Conservation (phyloP, 2,888 invertebrate species). For the Drosophila lutescens region DNA sequence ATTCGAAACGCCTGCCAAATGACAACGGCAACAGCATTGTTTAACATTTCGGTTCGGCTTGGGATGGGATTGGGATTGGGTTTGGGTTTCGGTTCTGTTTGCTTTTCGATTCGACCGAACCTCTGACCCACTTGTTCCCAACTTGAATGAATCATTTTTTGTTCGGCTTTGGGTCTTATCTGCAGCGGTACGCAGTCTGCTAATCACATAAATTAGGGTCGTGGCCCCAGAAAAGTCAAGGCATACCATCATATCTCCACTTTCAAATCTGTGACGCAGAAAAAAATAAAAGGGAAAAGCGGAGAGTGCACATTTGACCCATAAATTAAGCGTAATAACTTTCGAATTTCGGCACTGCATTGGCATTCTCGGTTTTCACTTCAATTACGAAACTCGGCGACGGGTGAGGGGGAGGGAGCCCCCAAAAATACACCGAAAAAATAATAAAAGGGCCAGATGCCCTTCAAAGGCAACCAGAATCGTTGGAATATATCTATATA, state of each 20-base stretch:
- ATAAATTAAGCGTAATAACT: constrained; percentile 78
- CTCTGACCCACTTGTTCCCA: constrained; percentile 69
- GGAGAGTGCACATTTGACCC: constrained; percentile 65
- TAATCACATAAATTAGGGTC: constrained; percentile 76
- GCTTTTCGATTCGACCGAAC: constrained; percentile 15
- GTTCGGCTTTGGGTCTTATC: constrained; percentile 48
- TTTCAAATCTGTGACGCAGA: constrained; percentile 68
- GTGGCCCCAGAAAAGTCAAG: constrained; percentile 50
- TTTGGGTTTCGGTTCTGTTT: neutral
- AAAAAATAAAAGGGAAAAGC: constrained; percentile 60
- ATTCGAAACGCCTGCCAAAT: constrained; percentile 60
- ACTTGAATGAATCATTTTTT: constrained; percentile 40
- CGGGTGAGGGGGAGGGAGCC: neutral
- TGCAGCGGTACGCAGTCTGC: constrained; percentile 52
- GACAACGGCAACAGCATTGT: constrained; percentile 66
- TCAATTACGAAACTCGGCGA: constrained; percentile 38
- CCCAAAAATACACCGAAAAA: constrained; percentile 4
- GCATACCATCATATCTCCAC: constrained; percentile 53
- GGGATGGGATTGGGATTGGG: neutral
- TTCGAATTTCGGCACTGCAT: constrained; percentile 64
- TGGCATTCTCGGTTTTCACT: constrained; percentile 43
- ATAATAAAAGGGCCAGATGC: constrained; percentile 48
- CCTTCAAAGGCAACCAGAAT: constrained; percentile 45
- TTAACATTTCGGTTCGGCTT: constrained; percentile 37
- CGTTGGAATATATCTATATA: constrained; percentile 13